phyloP scores from a whole-genome alignment of 2,888 invertebrate genomes.

The Ophion slaviceki region DNA sequence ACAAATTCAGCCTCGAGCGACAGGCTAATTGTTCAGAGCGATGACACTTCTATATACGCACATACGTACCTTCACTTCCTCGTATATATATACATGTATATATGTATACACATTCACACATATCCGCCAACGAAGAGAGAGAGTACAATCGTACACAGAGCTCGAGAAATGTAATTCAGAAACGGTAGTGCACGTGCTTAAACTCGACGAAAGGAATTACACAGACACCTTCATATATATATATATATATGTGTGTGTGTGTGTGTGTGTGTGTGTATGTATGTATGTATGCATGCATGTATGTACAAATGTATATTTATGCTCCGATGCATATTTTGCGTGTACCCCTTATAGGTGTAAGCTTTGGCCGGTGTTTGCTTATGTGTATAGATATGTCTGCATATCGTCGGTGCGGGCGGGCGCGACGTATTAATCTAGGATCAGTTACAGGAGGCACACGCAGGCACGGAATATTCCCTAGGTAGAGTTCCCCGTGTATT shows the following conservation, averaged over 20 bases:
- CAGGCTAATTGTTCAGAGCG: constrained; percentile 64
- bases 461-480: constrained; percentile 23
- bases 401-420: constrained; percentile 69
- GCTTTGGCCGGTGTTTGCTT: neutral
- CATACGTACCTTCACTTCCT: neutral
- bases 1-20: constrained; percentile 63
- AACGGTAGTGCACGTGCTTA: constrained; percentile 39
- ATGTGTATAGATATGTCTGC: neutral
- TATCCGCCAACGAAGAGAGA: neutral
- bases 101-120: neutral
- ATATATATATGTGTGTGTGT: neutral
- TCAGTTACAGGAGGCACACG: constrained; percentile 53
- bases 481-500: neutral
- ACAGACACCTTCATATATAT: neutral
- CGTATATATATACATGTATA: neutral
- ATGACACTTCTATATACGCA: constrained; percentile 51
- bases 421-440: constrained; percentile 75
- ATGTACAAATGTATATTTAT: constrained; percentile 17
- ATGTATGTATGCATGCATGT: neutral
- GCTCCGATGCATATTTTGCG: constrained; percentile 22
- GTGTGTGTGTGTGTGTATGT: neutral
- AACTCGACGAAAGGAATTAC: constrained; percentile 20
- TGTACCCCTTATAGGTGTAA: neutral
- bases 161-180: constrained; percentile 36
- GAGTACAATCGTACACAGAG: constrained; percentile 22